Evolutionary conservation across 1,140 invertebrate genomes (phyloP).

Genomic region (Drosophila tani): DNA sequence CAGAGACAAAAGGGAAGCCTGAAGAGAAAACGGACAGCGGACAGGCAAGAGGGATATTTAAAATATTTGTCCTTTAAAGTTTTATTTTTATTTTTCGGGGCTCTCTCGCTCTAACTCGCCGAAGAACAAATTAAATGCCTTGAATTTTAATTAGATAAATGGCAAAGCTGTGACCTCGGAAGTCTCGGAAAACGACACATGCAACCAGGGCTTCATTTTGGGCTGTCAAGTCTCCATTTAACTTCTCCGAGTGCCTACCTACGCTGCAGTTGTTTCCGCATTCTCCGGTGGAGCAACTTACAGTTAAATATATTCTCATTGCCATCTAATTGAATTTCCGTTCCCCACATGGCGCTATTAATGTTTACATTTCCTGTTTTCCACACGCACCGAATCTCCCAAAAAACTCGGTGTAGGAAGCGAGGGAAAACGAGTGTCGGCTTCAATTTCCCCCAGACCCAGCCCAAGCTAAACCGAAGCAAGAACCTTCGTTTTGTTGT

Average conservation of each 20-base stretch:
- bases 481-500: conserved; percentile 27
- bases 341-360: conserved; percentile 41
- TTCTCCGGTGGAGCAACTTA: conserved; percentile 2
- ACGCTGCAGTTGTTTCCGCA: conserved; percentile 10
- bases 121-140: conserved; percentile 18
- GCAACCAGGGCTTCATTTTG: conserved; percentile 2
- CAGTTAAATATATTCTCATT: conserved; percentile 36
- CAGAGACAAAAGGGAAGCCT: conserved; percentile 26
- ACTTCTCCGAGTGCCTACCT: background rate
- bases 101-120: too few species aligned
- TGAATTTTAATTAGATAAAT: conserved; percentile 23
- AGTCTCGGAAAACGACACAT: conserved; percentile 9
- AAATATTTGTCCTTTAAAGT: conserved; percentile 30
- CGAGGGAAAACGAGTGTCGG: conserved; percentile 20
- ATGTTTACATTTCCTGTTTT: conserved; percentile 62
- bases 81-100: background rate
- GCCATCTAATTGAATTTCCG: conserved; percentile 64
- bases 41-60: conserved; percentile 8
- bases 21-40: background rate
- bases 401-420: conserved; percentile 15
- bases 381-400: conserved; percentile 27
- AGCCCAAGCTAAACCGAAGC: background rate
- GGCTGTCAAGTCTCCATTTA: background rate
- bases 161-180: background rate
- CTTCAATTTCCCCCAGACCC: conserved; percentile 13